Base-by-base conservation (phyloP, 2,113 vertebrate genomes). In the Mixornis gularis region DNA sequence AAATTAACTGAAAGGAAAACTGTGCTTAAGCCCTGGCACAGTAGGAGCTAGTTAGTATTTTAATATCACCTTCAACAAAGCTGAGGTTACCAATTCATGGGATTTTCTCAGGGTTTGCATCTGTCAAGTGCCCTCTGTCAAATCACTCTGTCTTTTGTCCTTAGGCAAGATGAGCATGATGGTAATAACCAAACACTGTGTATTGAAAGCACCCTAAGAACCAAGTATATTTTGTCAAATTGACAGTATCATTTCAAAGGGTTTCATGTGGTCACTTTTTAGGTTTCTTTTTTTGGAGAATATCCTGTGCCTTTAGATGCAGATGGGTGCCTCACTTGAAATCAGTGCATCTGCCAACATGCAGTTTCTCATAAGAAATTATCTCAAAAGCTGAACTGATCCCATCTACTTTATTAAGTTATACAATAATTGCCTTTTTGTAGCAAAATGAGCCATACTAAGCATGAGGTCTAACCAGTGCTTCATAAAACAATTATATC, bases 401-500 rank as follows among this genome's bases (percentile, higher is more conserved):
- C 89, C 55, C 41, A 25, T 10, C 26, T 79, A 79, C 18, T 88
- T 38, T 21, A 19, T 92, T 87, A 73, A 30, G 13, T 76, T 87
- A 59, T 77, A 87, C 34, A 55, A 22, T 76, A 86, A 72, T 65
- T 79, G 59, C 26, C 58, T 85, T 85, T 82, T 58, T 87, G 34
- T 51, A 71, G 70, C 48, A 92, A 89, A 90, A 84, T 25, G 41
- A 90, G 24, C 58, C 51, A 62, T 84, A 4, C 58, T 79, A 74
- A 92, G 58, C 55, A 64, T 72, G 62, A 87, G 59, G 34, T 79
- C 78, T 95, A 87, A 91, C 73, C 46, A 82, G 53, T 62, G 80
- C 62, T 53, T 87, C 80, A 79, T 82, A 62, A 92, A 95, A 84
- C 69, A 92, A 22, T 74, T 81, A 64, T 79, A 90, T 89, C 32